phyloP scores from a whole-genome alignment of 1,140 invertebrate species.

The Archegozetes longisetosus region DNA sequence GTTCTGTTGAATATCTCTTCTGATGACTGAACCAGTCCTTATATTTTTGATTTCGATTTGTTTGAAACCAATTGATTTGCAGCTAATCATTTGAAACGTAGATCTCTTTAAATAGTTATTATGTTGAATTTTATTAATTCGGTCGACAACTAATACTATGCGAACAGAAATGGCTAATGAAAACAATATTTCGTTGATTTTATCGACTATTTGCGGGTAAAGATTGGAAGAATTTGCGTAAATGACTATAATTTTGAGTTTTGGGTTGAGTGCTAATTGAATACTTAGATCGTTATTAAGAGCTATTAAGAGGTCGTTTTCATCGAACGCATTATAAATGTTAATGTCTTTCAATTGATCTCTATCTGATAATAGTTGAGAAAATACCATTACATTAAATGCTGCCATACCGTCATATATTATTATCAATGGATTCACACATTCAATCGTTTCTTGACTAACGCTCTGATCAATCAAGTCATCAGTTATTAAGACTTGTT shows the following conservation, averaged over 20 bases:
- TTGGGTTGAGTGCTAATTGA: not conserved
- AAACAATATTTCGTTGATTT: not conserved
- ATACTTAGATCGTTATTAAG: not conserved
- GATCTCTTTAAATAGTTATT: not conserved
- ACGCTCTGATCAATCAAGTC: too few species aligned
- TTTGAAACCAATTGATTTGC: too few species aligned
- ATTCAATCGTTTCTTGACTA: too few species aligned
- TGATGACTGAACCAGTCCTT: too few species aligned
- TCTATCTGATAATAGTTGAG: too few species aligned
- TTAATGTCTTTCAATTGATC: not conserved
- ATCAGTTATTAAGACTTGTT: too few species aligned
- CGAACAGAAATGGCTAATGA: not conserved
- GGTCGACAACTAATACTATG: not conserved
- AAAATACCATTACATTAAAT: too few species aligned
- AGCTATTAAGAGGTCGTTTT: not conserved
- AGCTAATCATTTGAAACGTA: not conserved
- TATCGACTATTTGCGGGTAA: conserved; percentile 1
- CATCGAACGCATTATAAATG: not conserved
- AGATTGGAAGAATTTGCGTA: not conserved
- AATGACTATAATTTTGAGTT: not conserved
- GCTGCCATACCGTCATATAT: too few species aligned
- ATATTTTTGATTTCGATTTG: too few species aligned
- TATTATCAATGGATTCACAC: too few species aligned
- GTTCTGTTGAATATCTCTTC: too few species aligned
- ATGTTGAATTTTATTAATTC: not conserved